Evolutionary conservation across 2,888 invertebrate species (phyloP).

Genomic region (Entomobrya proxima): DNA sequence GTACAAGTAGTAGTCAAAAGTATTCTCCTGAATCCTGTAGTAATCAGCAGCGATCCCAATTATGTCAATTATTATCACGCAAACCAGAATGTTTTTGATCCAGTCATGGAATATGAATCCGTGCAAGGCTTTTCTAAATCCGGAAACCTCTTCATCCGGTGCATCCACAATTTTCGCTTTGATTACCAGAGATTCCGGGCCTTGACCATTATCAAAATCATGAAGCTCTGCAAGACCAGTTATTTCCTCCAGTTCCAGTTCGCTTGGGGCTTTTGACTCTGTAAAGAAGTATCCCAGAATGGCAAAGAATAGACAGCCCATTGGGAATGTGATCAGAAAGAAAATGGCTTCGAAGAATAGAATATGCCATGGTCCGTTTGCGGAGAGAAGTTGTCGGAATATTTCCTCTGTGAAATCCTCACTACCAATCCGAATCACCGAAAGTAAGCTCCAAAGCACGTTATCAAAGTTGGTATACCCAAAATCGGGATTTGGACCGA

Average conservation of each 20-base stretch:
- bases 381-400: constrained; percentile 44
- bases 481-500: constrained; percentile 60
- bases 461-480: constrained; percentile 67
- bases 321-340: constrained; percentile 62
- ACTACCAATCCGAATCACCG: constrained; percentile 53
- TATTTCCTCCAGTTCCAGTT: constrained; percentile 50
- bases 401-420: constrained; percentile 67
- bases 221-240: constrained; percentile 39
- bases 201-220: constrained; percentile 37
- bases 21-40: background rate
- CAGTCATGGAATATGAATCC: constrained; percentile 21
- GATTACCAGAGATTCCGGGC: constrained; percentile 31
- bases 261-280: constrained; percentile 36
- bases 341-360: constrained; percentile 56
- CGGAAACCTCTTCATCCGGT: constrained; percentile 33
- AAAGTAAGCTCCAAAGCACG: constrained; percentile 55
- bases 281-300: constrained; percentile 49
- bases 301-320: constrained; percentile 65
- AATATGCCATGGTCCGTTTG: constrained; percentile 49
- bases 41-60: background rate
- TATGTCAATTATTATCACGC: constrained; percentile 32
- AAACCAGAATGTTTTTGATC: constrained; percentile 15
- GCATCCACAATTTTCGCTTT: constrained; percentile 28
- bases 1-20: background rate
- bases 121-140: constrained; percentile 46